Evolutionary conservation across 2,888 invertebrate genomes (phyloP).

Genomic region (Drosophila subsilvestris): DNA sequence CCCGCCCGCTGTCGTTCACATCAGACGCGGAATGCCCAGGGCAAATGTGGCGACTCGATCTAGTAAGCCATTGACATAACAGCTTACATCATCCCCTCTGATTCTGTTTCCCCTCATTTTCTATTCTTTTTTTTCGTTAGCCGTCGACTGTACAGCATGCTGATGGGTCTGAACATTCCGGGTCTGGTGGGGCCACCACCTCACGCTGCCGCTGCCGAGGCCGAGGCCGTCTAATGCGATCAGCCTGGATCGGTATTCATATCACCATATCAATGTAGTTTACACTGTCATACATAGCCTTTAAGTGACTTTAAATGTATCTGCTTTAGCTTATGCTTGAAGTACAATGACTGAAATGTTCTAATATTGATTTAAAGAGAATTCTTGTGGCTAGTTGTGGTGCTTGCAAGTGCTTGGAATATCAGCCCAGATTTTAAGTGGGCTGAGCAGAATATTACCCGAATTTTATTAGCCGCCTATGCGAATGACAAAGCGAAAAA

Average conservation of each 20-base stretch:
- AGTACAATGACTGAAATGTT: constrained; percentile 26
- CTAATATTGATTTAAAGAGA: background rate
- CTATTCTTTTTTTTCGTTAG: constrained; percentile 43
- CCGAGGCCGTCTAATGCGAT: background rate
- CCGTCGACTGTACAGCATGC: constrained; percentile 74
- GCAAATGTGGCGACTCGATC: constrained; percentile 77
- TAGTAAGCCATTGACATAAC: constrained; percentile 71
- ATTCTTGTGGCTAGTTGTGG: background rate
- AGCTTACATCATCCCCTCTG: constrained; percentile 42
- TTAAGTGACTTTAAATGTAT: constrained; percentile 32
- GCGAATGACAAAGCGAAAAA: background rate
- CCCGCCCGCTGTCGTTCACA: constrained; percentile 68
- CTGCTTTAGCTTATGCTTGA: constrained; percentile 13
- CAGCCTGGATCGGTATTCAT: background rate
- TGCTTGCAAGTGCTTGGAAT: no score
- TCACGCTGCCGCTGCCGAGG: background rate
- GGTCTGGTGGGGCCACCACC: constrained; percentile 49
- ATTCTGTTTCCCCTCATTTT: background rate
- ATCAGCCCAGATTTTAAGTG: no score
- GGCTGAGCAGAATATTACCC: no score
- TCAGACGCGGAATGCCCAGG: constrained; percentile 72
- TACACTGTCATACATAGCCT: background rate
- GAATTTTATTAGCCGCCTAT: no score
- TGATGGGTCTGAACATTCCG: constrained; percentile 67
- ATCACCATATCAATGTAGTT: background rate